Evolutionary conservation across 2,113 vertebrate species (phyloP).

Genomic region (Percina caprodes): DNA sequence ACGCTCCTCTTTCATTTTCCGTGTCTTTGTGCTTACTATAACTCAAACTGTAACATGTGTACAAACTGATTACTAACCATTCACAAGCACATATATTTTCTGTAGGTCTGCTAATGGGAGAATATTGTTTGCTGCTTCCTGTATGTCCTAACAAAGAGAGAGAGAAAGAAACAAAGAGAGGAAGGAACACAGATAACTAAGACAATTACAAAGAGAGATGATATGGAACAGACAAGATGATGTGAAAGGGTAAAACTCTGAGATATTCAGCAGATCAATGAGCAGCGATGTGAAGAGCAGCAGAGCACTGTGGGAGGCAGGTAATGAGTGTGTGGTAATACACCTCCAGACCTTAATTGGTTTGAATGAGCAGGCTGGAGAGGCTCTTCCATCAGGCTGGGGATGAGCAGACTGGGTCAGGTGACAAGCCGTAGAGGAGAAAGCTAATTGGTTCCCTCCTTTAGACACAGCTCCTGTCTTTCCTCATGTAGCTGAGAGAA

Average conservation of each 20-base stretch:
- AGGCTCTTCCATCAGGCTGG: constrained; percentile 71
- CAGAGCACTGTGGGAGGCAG: constrained; percentile 58
- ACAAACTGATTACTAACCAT: constrained; percentile 41
- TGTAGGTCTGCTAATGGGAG: constrained; percentile 49
- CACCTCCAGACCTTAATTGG: constrained; percentile 75
- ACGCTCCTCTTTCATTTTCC: constrained; percentile 17
- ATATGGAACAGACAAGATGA: constrained; percentile 34
- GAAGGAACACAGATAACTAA: neutral
- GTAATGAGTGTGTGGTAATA: constrained; percentile 75
- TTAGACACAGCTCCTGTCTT: constrained; percentile 48
- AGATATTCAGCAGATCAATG: constrained; percentile 50
- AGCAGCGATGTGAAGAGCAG: constrained; percentile 51
- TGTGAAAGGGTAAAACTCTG: constrained; percentile 31
- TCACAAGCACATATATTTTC: constrained; percentile 55
- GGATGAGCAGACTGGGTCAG: constrained; percentile 72
- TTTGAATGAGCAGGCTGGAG: constrained; percentile 72
- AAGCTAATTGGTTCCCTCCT: constrained; percentile 72
- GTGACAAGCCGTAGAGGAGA: constrained; percentile 63
- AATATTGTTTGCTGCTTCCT: constrained; percentile 48
- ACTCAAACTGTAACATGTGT: constrained; percentile 46
- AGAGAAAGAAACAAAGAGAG: neutral
- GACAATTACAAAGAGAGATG: constrained; percentile 23
- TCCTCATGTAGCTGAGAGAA: constrained; percentile 35
- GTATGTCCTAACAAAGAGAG: constrained; percentile 20
- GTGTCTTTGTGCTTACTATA: constrained; percentile 31